Conservation (phyloP, 2,888 invertebrate species). For the Lasioglossum villosulum region DNA sequence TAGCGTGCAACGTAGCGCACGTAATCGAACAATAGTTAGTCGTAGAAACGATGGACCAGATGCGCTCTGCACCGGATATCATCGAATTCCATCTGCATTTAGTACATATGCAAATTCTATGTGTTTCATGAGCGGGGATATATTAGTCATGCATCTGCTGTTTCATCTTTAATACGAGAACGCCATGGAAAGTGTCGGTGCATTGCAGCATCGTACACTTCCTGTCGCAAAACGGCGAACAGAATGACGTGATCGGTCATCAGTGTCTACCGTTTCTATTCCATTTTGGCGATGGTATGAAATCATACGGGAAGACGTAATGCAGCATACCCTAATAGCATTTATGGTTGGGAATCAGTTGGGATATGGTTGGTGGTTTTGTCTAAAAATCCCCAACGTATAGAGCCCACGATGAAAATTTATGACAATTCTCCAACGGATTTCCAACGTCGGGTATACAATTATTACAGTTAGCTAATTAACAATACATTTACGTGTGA, state of each 20-base stretch:
- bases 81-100: slow-evolving; percentile 24
- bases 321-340: not conserved
- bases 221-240: slow-evolving; percentile 24
- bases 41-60: not conserved
- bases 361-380: too few relatives aligned
- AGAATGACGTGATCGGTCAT: slow-evolving; percentile 44
- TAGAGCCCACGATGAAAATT: too few relatives aligned
- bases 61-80: not conserved
- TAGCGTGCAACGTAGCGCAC: not conserved
- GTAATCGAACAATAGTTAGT: not conserved
- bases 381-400: too few relatives aligned
- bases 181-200: slow-evolving; percentile 18
- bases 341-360: too few relatives aligned
- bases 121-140: slow-evolving; percentile 3
- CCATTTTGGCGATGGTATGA: slow-evolving; percentile 12
- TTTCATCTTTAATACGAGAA: slow-evolving; percentile 44
- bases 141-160: slow-evolving; percentile 49
- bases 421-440: too few relatives aligned
- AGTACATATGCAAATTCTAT: slow-evolving; percentile 16
- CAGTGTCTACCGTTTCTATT: not conserved
- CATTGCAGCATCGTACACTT: slow-evolving; percentile 19
- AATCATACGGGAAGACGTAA: slow-evolving; percentile 20
- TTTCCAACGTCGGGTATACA: too few relatives aligned
- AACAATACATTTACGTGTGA: too few relatives aligned
- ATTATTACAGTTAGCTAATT: too few relatives aligned